Conservation (phyloP, 2,888 invertebrate genomes). For the Pristionchus maxplancki region DNA sequence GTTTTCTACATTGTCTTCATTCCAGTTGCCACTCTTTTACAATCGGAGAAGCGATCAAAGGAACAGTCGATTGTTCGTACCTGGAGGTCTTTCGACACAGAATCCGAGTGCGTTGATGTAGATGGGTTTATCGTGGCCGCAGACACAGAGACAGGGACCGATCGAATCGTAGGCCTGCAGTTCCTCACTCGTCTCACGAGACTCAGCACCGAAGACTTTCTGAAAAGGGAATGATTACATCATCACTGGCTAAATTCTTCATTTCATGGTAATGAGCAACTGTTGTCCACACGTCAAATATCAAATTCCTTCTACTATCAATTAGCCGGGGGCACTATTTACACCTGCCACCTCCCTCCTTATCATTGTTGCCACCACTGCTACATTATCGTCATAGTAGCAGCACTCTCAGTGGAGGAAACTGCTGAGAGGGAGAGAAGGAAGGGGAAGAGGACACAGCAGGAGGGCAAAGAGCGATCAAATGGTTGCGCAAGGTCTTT, state of each 20-base stretch:
- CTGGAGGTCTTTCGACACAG: slow-evolving; percentile 58
- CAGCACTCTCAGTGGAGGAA: not conserved
- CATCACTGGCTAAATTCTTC: not conserved
- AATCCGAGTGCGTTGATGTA: slow-evolving; percentile 63
- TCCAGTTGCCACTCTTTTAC: not conserved
- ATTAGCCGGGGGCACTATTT: not conserved
- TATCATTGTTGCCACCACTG: not conserved
- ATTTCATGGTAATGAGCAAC: not conserved
- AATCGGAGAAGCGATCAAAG: not conserved
- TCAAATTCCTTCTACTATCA: not conserved
- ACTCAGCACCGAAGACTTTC: slow-evolving; percentile 31
- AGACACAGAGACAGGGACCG: slow-evolving; percentile 60
- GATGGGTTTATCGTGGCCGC: slow-evolving; percentile 63
- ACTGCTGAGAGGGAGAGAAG: not conserved
- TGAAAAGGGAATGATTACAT: not conserved
- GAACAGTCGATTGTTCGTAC: not conserved
- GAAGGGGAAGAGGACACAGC: not conserved
- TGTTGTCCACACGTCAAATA: not conserved
- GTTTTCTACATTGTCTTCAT: not conserved
- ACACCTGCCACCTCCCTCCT: not conserved
- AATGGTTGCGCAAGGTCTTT: not conserved
- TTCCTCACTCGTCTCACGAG: not conserved
- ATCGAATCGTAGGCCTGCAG: not conserved
- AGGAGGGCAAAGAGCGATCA: not conserved
- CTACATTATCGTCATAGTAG: not conserved